These are phyloP conservation scores for Drosophila kanapiae DNA, from an alignment of 1,140 invertebrate species.

Conservation along the genomic window DNA sequence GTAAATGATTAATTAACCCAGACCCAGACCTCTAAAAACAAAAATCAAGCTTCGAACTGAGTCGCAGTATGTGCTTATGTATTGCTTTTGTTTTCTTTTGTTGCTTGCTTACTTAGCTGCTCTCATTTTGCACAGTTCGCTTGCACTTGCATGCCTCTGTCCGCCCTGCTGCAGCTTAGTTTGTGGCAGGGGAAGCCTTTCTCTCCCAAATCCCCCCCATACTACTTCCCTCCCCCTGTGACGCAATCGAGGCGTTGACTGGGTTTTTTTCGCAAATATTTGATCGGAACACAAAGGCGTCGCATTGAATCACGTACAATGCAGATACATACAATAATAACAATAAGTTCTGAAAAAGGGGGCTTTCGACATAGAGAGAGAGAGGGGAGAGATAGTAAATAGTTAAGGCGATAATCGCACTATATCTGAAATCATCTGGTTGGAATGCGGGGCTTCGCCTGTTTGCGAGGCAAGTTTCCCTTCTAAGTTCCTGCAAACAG, in stretches of 20 bases:
- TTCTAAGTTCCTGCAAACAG: background rate
- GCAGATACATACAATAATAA: conserved; percentile 28
- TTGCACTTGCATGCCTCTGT: conserved; percentile 1
- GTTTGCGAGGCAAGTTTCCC: background rate
- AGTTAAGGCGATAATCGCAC: conserved; percentile 3
- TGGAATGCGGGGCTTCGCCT: conserved; percentile 18
- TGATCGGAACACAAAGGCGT: conserved; percentile 58
- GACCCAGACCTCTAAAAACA: conserved; percentile 73
- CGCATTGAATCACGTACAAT: conserved; percentile 74
- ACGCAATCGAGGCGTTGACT: conserved; percentile 46
- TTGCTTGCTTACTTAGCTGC: conserved; percentile 6
- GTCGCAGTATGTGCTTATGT: conserved; percentile 11
- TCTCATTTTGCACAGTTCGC: conserved; percentile 22
- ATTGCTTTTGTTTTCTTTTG: conserved; percentile 28
- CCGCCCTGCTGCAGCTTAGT: conserved; percentile 2
- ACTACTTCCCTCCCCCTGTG: conserved; percentile 9
- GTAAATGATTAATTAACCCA: conserved; percentile 82
- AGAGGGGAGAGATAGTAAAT: background rate
- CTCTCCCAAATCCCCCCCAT: no score
- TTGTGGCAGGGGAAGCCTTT: conserved; percentile 4
- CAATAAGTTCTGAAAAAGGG: conserved; percentile 8
- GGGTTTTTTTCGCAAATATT: conserved; percentile 37
- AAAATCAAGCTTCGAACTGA: conserved; percentile 40
- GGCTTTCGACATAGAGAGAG: background rate
- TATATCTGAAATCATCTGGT: conserved; percentile 10